Base-by-base conservation (phyloP, 2,888 invertebrate species). In the Trachelus iudaicus region DNA sequence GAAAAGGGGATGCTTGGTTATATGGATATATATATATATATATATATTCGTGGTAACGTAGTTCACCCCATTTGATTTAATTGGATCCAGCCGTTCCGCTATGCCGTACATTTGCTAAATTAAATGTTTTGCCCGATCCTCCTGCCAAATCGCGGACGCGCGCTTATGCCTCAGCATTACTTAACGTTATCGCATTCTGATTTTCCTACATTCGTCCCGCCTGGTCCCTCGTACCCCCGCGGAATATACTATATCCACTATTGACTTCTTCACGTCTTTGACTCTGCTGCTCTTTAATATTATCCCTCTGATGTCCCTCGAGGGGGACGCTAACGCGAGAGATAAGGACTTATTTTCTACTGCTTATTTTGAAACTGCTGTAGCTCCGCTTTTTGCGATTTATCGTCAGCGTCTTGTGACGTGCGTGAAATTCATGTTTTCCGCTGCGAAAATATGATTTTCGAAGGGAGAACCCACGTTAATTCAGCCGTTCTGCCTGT, bases 51-150 rank as follows among this genome's bases (percentile, higher is more conserved):
- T 35, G 56, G 34, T 30, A 33, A 11, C 33, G 75, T 75, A 75
- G 77, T 75, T 75, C 77, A 77, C 77, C 75, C 75, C 77, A 77
- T 77, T 77, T 77, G 77, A 77, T 77, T 77, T 77, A 77, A 77
- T 77, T 77, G 77, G 77, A 77, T 77, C 75, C 77, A 56, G 75
- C 75, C 71, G 74, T 56, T 77, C 35, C 73, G 34, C 34, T 11
- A 68, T 68, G 77, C 56, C n/a, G 35, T 74, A 75, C 77, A 77
- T 77, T 77, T 75, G 77, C 77, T 34, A 75, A 77, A 77, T 77
- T 74, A 75, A 77, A 77, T 77, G 69, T 77, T 77, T 75, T 71
- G 33, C 77, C 31, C 73, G 69, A 73, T 73, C 34, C 34, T 12
- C 33, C 73, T 34, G 33, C 71, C 71, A 34, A 31, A 71, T 71